Evolutionary conservation across 1,140 invertebrate genomes (phyloP), one percentile per base, ranked within the genome.

Genomic region (Nomia melanderi): DNA sequence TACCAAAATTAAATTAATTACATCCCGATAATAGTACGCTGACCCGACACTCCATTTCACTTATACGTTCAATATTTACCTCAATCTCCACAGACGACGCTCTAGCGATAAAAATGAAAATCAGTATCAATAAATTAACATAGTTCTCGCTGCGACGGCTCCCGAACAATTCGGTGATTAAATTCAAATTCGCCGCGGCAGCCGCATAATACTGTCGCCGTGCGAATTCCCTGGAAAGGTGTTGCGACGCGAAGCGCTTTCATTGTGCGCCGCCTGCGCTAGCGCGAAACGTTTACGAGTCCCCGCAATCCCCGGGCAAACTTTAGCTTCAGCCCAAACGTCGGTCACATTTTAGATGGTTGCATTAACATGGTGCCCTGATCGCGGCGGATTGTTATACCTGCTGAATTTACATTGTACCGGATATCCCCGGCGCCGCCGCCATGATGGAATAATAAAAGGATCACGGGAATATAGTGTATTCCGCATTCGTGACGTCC

Each of bases 401-500:
- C 20, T n/a, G 47, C 31, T 64, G 76, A 82, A 83, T 83, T 83
- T 82, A 83, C 81, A 83, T 83, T 67, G 65, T 65, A 63, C 56
- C 56, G n/a, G 53, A 27, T n/a, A n/a, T 33, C 44, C 27, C 17
- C 14, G 73, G 47, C 64, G 39, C 33, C 60, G 44, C 62, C 41
- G 29, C 67, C 56, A 73, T 31, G 56, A 81, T 77, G 82, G 78
- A 84, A 77, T 84, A 80, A 83, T 80, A 80, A 83, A 65, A 64
- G 63, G 59, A 65, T 70, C 20, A 39, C 31, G n/a, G 54, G 25
- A 57, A 50, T 67, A 70, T 54, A 63, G 70, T 41, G 70, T 50
- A 82, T 83, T 83, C 82, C 72, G 83, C 66, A 81, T 81, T 86
- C 82, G 81, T 77, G 57, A 62, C 60, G 36, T 41, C 44, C 67